These are phyloP conservation scores for Hemichromis elongatus DNA, from an alignment of 2,113 vertebrate genomes.

Conservation along the genomic window DNA sequence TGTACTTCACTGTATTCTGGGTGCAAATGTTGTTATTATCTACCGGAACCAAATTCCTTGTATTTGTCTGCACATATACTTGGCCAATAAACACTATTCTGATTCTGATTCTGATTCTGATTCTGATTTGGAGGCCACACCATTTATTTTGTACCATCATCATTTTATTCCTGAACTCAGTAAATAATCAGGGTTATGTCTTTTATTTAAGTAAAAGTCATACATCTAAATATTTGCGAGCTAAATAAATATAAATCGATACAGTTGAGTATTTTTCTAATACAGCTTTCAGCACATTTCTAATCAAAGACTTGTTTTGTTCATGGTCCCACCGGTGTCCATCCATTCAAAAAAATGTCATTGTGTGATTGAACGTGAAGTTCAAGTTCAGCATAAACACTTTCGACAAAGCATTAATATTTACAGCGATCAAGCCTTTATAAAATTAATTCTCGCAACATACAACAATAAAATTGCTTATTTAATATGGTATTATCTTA, in stretches of 20 bases:
- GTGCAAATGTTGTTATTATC: background rate
- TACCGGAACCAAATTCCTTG: too few relatives aligned
- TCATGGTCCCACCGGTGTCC: background rate
- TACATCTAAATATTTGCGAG: background rate
- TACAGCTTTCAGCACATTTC: background rate
- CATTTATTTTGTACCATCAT: background rate
- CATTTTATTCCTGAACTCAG: background rate
- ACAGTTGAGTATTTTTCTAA: background rate
- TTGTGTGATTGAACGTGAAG: background rate
- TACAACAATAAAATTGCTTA: background rate
- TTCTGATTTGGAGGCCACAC: background rate
- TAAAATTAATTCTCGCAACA: background rate
- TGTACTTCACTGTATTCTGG: background rate
- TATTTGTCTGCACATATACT: too few relatives aligned
- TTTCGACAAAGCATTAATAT: background rate
- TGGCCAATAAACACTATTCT: too few relatives aligned
- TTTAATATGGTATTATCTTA: background rate
- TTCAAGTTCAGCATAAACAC: background rate
- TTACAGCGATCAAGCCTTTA: background rate
- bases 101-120: too few relatives aligned
- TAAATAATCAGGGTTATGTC: background rate
- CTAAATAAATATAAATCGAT: background rate
- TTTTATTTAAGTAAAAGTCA: background rate
- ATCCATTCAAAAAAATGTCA: background rate
- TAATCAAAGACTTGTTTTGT: background rate